Base-by-base conservation (phyloP, 2,797 vertebrate species). In the Naso thynnoides region DNA sequence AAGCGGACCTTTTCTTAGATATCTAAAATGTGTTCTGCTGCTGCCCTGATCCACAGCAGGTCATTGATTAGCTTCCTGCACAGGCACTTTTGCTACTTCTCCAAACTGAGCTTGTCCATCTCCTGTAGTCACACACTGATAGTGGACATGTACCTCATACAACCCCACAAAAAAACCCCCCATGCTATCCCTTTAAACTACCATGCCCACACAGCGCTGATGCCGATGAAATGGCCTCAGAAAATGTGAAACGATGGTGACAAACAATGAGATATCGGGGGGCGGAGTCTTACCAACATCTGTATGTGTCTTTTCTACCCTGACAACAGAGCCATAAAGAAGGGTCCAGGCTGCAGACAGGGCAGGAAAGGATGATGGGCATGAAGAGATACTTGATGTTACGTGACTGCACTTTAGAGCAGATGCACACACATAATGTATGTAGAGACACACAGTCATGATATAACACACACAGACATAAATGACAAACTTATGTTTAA, bases 221-320 rank as follows among this genome's bases (percentile, higher is more conserved):
- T 59, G 48, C 55, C 64, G 49, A 74, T 73, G 71, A 73, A 64
- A 79, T 62, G 27, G 79, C 26, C 16, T 65, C 14, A 66, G 42
- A 33, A 82, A 67, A 66, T 42, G 54, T 41, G 45, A 81, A 27
- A 73, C 14, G 48, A 66, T 58, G 78, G 79, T 50, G 72, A 67
- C 42, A 82, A 18, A 44, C 38, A 62, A 79, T 63, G 69, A 61
- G 45, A 57, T 62, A 70, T 68, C 33, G 53, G 26, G 72, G 63
- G 67, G 83, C 33, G 79, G 84, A 75, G 68, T 86, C 90, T 92
- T 91, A 91, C 88, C 90, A 70, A 76, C 80, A 79, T 85, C 78
- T 61, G 53, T 81, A 76, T 86, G 80, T 84, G 78, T 88, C 66
- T 84, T 84, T 83, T 87, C 81, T 88, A 82, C 78, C 70, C 56